phyloP scores from a whole-genome alignment of 2,888 invertebrate species.

The Clitarchus hookeri region DNA sequence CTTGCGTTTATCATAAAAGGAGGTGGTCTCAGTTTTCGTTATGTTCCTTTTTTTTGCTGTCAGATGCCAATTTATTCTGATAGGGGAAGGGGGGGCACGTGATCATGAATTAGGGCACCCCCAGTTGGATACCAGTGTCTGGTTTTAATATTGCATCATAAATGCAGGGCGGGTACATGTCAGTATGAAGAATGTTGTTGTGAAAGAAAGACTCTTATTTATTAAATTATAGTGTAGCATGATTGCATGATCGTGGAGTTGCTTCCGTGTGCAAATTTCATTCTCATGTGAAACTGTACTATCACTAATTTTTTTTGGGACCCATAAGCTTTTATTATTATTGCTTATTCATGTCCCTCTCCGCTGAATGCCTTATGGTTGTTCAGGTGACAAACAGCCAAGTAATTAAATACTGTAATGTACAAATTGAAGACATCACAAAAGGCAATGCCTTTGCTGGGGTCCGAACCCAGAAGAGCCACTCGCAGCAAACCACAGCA shows the following conservation, averaged over 20 bases:
- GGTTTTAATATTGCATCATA: not conserved
- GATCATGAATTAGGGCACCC: not conserved
- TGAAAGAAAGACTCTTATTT: not conserved
- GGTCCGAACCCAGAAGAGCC: not conserved
- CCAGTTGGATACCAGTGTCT: not conserved
- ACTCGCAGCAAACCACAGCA: not conserved
- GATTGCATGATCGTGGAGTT: not conserved
- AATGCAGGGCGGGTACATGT: not conserved
- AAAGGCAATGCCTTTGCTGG: not conserved
- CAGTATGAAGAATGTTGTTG: not conserved
- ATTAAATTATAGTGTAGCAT: slow-evolving; percentile 1
- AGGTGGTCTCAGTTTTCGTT: not conserved
- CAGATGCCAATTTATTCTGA: not conserved
- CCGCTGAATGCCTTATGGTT: not conserved
- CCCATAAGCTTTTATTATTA: not conserved
- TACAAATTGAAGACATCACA: slow-evolving; percentile 2
- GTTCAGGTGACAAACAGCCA: not conserved
- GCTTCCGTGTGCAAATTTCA: not conserved
- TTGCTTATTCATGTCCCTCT: not conserved
- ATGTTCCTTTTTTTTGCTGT: not conserved
- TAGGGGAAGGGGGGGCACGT: not conserved
- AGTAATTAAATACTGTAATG: not conserved
- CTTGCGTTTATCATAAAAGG: not conserved
- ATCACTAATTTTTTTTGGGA: not conserved
- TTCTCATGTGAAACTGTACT: not conserved